Conservation (phyloP, 2,113 vertebrate species). For the Crotalus helleri region DNA sequence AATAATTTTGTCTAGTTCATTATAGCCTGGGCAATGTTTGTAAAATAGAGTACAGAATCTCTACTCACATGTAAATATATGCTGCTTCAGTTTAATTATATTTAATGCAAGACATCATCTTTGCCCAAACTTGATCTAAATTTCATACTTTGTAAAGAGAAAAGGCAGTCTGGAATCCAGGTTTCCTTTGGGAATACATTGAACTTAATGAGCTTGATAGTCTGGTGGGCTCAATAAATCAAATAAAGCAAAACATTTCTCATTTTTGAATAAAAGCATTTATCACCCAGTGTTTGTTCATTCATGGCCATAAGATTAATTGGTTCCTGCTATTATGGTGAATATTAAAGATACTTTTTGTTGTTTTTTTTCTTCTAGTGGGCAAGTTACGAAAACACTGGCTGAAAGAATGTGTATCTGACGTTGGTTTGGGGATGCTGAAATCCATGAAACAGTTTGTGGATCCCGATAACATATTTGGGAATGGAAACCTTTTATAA, state of each 20-base stretch:
- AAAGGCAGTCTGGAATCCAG: constrained; percentile 78
- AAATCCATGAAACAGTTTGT: constrained; percentile 94
- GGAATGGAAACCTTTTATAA: constrained; percentile 97
- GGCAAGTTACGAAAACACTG: constrained; percentile 98
- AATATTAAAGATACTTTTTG: constrained; percentile 71
- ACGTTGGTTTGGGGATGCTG: constrained; percentile 93
- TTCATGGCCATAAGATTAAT: constrained; percentile 98
- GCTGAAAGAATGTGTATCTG: constrained; percentile 91
- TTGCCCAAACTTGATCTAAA: constrained; percentile 68
- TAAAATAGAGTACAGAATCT: neutral
- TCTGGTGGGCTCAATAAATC: constrained; percentile 99
- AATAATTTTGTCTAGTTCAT: neutral
- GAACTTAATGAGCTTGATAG: constrained; percentile 99
- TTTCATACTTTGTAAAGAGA: constrained; percentile 74
- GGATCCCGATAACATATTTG: constrained; percentile 97
- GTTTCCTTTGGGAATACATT: constrained; percentile 90
- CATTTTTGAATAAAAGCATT: constrained; percentile 99
- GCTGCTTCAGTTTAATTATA: constrained; percentile 46
- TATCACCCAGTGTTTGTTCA: constrained; percentile 99
- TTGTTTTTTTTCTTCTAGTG: constrained; percentile 82
- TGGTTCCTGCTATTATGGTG: constrained; percentile 83
- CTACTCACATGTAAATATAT: constrained; percentile 39
- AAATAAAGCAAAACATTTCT: constrained; percentile 99
- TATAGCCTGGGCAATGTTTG: neutral
- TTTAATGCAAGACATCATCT: constrained; percentile 59